These are phyloP conservation scores for Bos javanicus DNA, from an alignment of 2,113 vertebrate genomes.

Conservation along the genomic window DNA sequence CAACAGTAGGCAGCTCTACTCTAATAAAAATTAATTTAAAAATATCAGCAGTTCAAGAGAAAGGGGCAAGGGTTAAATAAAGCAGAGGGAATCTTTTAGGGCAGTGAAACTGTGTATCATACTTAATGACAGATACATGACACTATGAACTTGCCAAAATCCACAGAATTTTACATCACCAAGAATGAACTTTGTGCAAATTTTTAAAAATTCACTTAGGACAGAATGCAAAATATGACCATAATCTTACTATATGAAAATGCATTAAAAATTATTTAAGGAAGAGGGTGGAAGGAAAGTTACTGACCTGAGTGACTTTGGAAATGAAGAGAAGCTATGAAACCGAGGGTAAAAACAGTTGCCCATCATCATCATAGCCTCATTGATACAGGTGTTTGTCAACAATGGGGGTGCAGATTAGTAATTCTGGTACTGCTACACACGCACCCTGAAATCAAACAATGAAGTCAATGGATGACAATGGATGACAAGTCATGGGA, in stretches of 20 bases:
- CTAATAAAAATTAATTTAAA: neutral
- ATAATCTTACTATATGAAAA: neutral
- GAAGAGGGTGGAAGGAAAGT: neutral
- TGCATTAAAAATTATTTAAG: neutral
- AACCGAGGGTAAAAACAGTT: neutral
- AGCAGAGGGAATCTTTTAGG: neutral
- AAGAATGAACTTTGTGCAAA: neutral
- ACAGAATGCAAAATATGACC: neutral
- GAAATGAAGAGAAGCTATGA: neutral
- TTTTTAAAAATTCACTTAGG: neutral
- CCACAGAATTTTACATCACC: neutral
- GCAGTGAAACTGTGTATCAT: neutral
- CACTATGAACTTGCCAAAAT: neutral
- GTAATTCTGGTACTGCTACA: neutral
- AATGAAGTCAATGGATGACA: neutral
- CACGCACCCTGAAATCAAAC: neutral
- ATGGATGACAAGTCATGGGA: neutral
- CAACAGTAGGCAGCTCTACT: neutral
- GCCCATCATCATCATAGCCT: neutral
- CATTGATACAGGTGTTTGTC: neutral
- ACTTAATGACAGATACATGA: neutral
- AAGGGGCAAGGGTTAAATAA: neutral
- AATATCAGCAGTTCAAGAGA: neutral
- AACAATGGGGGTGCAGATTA: neutral
- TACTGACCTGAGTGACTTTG: neutral